Percentiles rank a stretch among this genome's conserved stretches.
Conservation (phyloP, 2,888 invertebrate species). For the Cosmia pyralina region DNA sequence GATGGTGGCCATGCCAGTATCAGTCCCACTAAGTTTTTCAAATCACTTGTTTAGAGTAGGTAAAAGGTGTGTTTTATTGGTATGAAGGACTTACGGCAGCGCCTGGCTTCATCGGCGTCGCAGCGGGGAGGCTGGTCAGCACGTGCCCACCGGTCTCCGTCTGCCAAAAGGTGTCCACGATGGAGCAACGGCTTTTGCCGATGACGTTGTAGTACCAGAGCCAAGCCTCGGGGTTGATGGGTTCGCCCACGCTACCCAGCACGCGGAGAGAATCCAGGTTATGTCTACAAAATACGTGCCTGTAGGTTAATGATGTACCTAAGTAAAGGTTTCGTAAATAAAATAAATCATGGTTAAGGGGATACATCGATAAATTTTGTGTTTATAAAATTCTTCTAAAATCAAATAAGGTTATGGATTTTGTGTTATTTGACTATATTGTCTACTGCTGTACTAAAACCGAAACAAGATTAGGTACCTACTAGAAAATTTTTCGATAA, state of each 20-base stretch:
- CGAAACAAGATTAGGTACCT: no score
- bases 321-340: background rate
- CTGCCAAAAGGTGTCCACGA: constrained; percentile 99
- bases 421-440: no score
- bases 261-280: constrained; percentile 93
- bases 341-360: constrained; percentile 1
- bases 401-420: no score
- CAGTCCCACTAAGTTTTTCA: no score
- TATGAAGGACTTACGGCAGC: constrained; percentile 94
- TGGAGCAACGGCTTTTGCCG: constrained; percentile 95
- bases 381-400: no score
- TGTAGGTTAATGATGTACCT: background rate
- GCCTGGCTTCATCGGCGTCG: constrained; percentile 99
- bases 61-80: background rate
- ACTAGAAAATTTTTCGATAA: no score
- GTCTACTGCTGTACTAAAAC: no score
- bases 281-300: constrained; percentile 86
- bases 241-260: constrained; percentile 99
- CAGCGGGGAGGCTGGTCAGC: constrained; percentile 98
- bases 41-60: background rate
- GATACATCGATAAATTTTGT: no score
- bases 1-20: no score
- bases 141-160: constrained; percentile 99
- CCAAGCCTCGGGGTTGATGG: constrained; percentile 99
- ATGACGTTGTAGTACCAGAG: constrained; percentile 97